Percentiles rank a stretch among this genome's conserved stretches.
Conservation (phyloP, 1,140 invertebrate species). For the Halictus rubicundus region DNA sequence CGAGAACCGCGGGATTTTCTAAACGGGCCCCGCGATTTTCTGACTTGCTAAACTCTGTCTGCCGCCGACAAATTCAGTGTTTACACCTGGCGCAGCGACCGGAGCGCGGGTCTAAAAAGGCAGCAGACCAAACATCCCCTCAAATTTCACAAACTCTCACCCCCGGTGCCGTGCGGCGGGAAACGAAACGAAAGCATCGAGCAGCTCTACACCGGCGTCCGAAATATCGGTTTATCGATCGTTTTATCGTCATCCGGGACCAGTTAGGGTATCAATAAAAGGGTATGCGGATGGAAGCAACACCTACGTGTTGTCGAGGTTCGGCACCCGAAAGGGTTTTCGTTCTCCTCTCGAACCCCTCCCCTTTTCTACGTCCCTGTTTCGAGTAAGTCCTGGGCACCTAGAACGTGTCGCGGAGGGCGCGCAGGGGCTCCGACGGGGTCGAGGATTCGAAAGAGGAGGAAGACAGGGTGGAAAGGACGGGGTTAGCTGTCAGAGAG, state of each 20-base stretch:
- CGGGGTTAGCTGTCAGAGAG: constrained; percentile 79
- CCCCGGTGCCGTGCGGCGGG: no score
- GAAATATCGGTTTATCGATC: constrained; percentile 27
- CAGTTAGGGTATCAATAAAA: constrained; percentile 41
- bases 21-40: background rate
- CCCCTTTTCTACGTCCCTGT: background rate
- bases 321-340: constrained; percentile 51
- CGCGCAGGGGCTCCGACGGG: constrained; percentile 46
- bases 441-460: constrained; percentile 69
- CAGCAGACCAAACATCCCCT: constrained; percentile 21
- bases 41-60: background rate
- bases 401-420: constrained; percentile 70
- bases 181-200: background rate
- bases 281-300: constrained; percentile 38
- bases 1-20: background rate
- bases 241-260: constrained; percentile 23
- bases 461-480: constrained; percentile 68
- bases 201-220: background rate
- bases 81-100: background rate
- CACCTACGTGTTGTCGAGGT: constrained; percentile 37
- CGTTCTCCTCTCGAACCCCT: background rate
- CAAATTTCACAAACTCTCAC: constrained; percentile 14
- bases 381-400: constrained; percentile 57
- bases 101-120: background rate
- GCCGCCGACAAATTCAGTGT: background rate